phyloP scores from a whole-genome alignment of 2,888 invertebrate species.

The Caenorhabditis angaria region DNA sequence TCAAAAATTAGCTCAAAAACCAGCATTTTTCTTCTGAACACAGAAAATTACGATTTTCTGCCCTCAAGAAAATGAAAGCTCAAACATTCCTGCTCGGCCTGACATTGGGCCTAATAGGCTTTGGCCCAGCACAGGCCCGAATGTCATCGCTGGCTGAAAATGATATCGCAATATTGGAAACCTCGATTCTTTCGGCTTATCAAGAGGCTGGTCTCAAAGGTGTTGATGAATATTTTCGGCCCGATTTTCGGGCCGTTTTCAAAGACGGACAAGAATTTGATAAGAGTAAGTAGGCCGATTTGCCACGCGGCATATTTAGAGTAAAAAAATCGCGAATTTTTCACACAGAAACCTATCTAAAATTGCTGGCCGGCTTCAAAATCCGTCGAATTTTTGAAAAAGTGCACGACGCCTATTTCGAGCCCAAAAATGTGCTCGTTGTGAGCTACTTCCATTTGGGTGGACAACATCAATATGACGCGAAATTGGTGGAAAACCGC shows the following conservation, averaged over 20 bases:
- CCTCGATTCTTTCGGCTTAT: not conserved
- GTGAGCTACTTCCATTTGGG: not conserved
- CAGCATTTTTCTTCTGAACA: too few species aligned
- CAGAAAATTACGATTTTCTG: too few species aligned
- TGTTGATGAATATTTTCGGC: not conserved
- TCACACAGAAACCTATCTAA: not conserved
- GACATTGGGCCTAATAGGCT: too few species aligned
- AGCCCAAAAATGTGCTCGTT: not conserved
- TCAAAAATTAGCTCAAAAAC: too few species aligned
- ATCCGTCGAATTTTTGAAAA: not conserved
- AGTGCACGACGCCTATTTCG: not conserved
- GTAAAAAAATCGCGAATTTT: too few species aligned
- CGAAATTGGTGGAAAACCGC: not conserved
- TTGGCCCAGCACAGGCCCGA: too few species aligned
- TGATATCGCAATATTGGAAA: too few species aligned
- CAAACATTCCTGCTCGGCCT: too few species aligned
- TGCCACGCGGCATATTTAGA: too few species aligned
- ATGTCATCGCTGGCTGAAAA: too few species aligned
- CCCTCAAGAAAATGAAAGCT: too few species aligned
- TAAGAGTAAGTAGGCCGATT: not conserved
- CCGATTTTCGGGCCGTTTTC: not conserved
- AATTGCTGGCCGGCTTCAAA: not conserved
- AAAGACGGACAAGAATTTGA: not conserved
- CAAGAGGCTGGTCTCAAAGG: not conserved
- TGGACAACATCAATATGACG: not conserved